Evolutionary conservation across 2,113 vertebrate genomes (phyloP).

Genomic region (Alethe castanea): DNA sequence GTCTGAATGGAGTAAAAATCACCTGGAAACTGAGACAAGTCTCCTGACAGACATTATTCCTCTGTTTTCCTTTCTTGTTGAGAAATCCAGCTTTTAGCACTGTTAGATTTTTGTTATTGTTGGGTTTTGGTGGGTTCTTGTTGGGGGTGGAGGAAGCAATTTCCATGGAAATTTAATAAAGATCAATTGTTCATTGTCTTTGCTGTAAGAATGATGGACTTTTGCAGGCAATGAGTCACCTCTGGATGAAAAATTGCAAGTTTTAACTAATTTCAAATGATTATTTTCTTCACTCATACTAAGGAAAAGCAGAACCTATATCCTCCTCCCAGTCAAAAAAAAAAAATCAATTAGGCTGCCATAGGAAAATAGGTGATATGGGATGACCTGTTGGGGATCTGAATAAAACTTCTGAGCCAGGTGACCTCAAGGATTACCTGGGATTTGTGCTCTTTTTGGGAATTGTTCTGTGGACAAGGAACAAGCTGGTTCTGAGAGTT

Average conservation of each 20-base stretch:
- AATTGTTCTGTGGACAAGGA: background rate
- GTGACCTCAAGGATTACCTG: background rate
- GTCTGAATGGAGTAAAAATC: background rate
- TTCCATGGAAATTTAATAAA: background rate
- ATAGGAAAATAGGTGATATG: background rate
- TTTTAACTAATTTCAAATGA: background rate
- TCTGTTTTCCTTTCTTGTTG: background rate
- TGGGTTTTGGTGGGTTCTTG: background rate
- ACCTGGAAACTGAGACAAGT: background rate
- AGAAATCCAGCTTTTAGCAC: background rate
- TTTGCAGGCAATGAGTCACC: background rate
- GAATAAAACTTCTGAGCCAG: background rate
- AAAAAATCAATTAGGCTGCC: background rate
- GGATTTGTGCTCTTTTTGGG: background rate
- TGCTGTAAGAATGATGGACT: background rate
- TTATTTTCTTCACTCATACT: background rate
- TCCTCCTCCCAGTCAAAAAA: background rate
- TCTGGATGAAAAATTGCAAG: background rate
- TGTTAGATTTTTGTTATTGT: background rate
- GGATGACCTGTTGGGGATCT: background rate
- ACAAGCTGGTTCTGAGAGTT: background rate
- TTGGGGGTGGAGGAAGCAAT: rapidly evolving
- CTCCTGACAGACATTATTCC: background rate
- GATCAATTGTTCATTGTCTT: background rate
- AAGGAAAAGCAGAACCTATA: background rate